Evolutionary conservation across 2,888 invertebrate genomes (phyloP).

Genomic region (Lobophora halterata): DNA sequence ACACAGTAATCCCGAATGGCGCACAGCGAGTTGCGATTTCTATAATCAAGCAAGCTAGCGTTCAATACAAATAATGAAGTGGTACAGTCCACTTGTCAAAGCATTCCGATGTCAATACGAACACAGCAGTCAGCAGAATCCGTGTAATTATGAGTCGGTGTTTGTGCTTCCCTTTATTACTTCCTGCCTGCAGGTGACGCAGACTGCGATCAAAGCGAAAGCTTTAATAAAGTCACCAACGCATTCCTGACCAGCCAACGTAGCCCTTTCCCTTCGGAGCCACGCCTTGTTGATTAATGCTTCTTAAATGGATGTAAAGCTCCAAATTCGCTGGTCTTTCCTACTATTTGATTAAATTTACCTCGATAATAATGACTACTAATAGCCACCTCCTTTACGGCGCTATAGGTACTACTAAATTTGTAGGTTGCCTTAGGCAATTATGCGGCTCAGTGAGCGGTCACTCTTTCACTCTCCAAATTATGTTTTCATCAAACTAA

Average conservation of each 20-base stretch:
- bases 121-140: conserved; percentile 20
- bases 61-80: conserved; percentile 50
- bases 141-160: conserved; percentile 64
- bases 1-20: conserved; percentile 8
- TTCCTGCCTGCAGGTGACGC: conserved; percentile 69
- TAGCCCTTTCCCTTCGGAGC: conserved; percentile 17
- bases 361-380: conserved; percentile 24
- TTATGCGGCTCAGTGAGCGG: too few species aligned
- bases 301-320: conserved; percentile 16
- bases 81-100: conserved; percentile 57
- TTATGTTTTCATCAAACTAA: too few species aligned
- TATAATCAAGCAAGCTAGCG: conserved; percentile 1
- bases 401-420: too few species aligned
- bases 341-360: conserved; percentile 26
- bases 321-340: conserved; percentile 17
- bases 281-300: conserved; percentile 18
- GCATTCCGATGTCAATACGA: conserved; percentile 63
- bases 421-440: too few species aligned
- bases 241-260: conserved; percentile 30
- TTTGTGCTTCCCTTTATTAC: conserved; percentile 63
- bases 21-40: conserved; percentile 12
- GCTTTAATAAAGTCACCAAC: conserved; percentile 68
- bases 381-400: too few species aligned
- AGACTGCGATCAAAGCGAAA: conserved; percentile 70
- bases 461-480: too few species aligned